Conservation (phyloP, 1,140 invertebrate species). For the Centruroides vittatus region DNA sequence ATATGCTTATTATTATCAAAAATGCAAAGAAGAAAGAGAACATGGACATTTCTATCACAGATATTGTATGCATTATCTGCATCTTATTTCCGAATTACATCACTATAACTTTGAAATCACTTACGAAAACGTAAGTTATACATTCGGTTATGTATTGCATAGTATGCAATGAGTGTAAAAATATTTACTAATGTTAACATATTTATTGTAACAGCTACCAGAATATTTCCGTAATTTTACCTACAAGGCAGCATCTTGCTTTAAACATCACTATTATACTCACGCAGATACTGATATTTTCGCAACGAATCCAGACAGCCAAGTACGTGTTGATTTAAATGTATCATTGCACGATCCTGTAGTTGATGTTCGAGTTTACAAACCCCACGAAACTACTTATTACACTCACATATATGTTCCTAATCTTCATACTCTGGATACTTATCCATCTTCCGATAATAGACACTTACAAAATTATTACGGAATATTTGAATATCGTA, state of each 20-base stretch:
- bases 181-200: no score
- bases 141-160: no score
- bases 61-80: slow-evolving; percentile 8
- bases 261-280: slow-evolving; percentile 1
- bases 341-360: background rate
- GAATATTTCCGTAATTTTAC: slow-evolving; percentile 4
- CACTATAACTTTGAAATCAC: slow-evolving; percentile 5
- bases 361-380: slow-evolving; percentile 4
- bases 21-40: slow-evolving; percentile 4
- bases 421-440: no score
- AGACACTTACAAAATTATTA: no score
- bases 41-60: slow-evolving; percentile 1
- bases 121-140: slow-evolving; percentile 8
- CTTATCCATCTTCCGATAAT: no score
- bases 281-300: slow-evolving; percentile 1
- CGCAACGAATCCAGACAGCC: background rate
- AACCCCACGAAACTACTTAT: background rate
- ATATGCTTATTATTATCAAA: slow-evolving; percentile 10
- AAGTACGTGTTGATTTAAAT: slow-evolving; percentile 3
- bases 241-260: background rate
- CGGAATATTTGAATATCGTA: no score
- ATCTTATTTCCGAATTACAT: slow-evolving; percentile 1
- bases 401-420: slow-evolving; percentile 1
- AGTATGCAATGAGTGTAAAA: no score
- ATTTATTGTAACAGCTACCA: slow-evolving; percentile 1